These are phyloP conservation scores for Lacanobia wlatinum DNA, from an alignment of 2,888 invertebrate species.

Conservation along the genomic window DNA sequence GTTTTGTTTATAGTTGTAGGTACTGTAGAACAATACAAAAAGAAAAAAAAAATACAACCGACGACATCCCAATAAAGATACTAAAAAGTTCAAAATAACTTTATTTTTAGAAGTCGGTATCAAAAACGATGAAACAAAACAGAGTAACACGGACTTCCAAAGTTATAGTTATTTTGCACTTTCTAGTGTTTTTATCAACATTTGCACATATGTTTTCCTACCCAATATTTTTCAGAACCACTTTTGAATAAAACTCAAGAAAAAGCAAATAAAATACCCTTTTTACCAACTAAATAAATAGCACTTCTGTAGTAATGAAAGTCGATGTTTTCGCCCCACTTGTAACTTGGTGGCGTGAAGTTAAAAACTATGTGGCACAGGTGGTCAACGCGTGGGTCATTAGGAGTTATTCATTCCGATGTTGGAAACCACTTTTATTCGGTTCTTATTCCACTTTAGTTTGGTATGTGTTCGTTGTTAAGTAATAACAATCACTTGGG, in stretches of 20 bases:
- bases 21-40: no score
- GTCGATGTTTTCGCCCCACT: constrained; percentile 1
- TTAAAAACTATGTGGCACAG: constrained; percentile 31
- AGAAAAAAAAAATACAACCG: no score
- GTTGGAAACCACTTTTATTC: constrained; percentile 18
- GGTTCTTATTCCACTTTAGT: constrained; percentile 22
- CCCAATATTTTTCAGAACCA: background rate
- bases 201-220: background rate
- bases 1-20: no score
- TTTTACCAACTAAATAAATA: background rate
- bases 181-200: background rate
- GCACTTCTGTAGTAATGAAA: constrained; percentile 13
- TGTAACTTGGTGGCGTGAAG: constrained; percentile 7
- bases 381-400: constrained; percentile 38
- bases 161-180: background rate
- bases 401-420: constrained; percentile 37
- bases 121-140: no score
- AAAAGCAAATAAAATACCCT: background rate
- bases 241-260: background rate
- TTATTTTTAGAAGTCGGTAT: background rate
- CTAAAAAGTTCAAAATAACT: background rate
- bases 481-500: background rate
- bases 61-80: background rate
- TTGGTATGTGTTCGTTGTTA: background rate
- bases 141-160: background rate